phyloP scores from a whole-genome alignment of 2,888 invertebrate species.

The Leptogaster cylindrica region DNA sequence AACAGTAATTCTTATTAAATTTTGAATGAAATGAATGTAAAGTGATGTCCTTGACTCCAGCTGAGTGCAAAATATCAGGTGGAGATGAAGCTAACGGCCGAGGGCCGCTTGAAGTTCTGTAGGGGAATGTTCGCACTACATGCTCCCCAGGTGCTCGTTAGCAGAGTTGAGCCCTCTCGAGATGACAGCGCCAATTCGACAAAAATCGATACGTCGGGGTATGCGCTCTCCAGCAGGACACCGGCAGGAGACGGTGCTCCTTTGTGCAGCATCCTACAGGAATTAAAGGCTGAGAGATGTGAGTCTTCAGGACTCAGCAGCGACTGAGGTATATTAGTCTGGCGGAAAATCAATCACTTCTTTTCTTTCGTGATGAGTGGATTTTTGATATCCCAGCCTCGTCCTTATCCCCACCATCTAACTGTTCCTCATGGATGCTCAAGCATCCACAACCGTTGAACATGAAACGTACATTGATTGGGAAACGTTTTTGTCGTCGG shows the following conservation, averaged over 20 bases:
- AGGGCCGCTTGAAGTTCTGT: neutral
- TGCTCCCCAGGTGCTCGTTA: conserved; percentile 7
- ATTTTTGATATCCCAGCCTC: conserved; percentile 7
- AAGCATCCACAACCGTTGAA: too few relatives aligned
- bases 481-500: too few relatives aligned
- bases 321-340: conserved; percentile 13
- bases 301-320: neutral
- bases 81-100: conserved; percentile 10
- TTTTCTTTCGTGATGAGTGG: conserved; percentile 16
- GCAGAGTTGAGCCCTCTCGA: neutral
- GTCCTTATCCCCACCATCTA: neutral
- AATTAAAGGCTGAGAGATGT: neutral
- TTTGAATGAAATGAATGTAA: conserved; percentile 20
- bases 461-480: too few relatives aligned
- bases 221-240: conserved; percentile 7
- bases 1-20: conserved; percentile 25
- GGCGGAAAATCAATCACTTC: conserved; percentile 20
- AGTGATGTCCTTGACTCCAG: conserved; percentile 12
- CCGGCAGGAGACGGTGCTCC: neutral
- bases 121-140: conserved; percentile 5
- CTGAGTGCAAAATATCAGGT: conserved; percentile 14
- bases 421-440: too few relatives aligned
- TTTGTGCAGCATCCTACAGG: too few relatives aligned
- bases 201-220: conserved; percentile 34
- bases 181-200: conserved; percentile 29